Conservation (phyloP, 2,888 invertebrate species). For the Helleia helle region DNA sequence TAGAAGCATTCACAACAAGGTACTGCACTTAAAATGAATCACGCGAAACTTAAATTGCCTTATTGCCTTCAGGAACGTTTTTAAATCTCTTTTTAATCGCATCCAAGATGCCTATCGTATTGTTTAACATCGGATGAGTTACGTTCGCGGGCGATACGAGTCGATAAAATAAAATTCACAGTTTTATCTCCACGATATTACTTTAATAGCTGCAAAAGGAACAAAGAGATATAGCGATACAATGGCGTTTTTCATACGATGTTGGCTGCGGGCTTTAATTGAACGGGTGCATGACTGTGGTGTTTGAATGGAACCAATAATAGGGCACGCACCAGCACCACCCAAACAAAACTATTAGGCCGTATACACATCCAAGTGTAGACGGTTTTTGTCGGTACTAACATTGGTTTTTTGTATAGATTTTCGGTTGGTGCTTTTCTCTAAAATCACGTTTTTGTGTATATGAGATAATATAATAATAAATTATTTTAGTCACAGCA, state of each 20-base stretch:
- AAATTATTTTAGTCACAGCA: too few species aligned
- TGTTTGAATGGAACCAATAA: slow-evolving; percentile 58
- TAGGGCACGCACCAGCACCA: slow-evolving; percentile 43
- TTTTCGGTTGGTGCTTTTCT: too few species aligned
- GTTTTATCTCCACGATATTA: slow-evolving; percentile 50
- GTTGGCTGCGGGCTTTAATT: slow-evolving; percentile 56
- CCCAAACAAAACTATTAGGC: slow-evolving; percentile 31
- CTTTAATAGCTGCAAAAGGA: slow-evolving; percentile 62
- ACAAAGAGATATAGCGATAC: slow-evolving; percentile 45
- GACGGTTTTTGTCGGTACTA: too few species aligned
- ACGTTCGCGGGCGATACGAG: slow-evolving; percentile 44
- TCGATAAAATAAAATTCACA: slow-evolving; percentile 55
- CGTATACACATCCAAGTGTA: background rate
- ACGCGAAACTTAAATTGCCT: slow-evolving; percentile 43
- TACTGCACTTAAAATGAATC: slow-evolving; percentile 55
- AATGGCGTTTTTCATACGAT: slow-evolving; percentile 40
- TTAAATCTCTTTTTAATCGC: slow-evolving; percentile 52
- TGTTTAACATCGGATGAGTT: slow-evolving; percentile 60
- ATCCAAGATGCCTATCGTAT: slow-evolving; percentile 57
- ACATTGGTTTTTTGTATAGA: too few species aligned
- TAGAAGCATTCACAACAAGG: slow-evolving; percentile 48
- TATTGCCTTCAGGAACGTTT: slow-evolving; percentile 41
- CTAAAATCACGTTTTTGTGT: too few species aligned
- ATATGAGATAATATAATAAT: too few species aligned
- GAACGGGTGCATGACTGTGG: slow-evolving; percentile 53